These are phyloP conservation scores for Phthorimaea operculella DNA, from an alignment of 1,140 invertebrate genomes.

Conservation along the genomic window DNA sequence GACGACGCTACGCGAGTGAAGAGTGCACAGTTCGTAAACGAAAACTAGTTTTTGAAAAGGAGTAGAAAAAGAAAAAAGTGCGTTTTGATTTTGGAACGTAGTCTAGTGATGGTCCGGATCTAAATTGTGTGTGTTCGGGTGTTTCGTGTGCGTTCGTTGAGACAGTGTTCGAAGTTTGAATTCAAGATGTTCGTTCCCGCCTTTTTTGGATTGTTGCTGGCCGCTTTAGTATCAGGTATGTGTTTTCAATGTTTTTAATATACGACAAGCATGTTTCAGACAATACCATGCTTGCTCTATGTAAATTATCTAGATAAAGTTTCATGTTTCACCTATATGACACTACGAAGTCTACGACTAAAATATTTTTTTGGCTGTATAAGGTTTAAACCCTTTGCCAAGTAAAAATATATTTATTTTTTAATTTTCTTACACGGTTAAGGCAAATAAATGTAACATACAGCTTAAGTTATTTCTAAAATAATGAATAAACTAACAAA, in stretches of 20 bases:
- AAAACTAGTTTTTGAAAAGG: not conserved
- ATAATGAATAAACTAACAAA: too few relatives aligned
- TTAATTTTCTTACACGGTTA: too few relatives aligned
- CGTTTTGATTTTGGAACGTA: not conserved
- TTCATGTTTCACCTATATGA: too few relatives aligned
- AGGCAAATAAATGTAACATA: too few relatives aligned
- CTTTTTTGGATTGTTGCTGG: not conserved
- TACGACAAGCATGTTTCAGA: too few relatives aligned
- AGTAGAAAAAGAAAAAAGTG: not conserved
- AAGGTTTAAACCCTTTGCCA: too few relatives aligned
- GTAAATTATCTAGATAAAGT: too few relatives aligned
- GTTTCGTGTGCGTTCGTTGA: not conserved
- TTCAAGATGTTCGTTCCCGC: conserved; percentile 1
- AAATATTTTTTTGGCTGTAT: too few relatives aligned
- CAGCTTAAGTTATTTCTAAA: too few relatives aligned
- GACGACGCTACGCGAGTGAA: not conserved
- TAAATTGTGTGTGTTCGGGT: not conserved
- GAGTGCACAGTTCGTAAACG: not conserved
- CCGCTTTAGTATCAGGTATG: not conserved
- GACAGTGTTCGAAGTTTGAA: not conserved
- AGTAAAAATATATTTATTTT: too few relatives aligned
- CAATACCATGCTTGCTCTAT: too few relatives aligned
- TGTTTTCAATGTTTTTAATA: not conserved
- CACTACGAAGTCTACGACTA: too few relatives aligned
- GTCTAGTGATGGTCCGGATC: not conserved